These are phyloP conservation scores for Andrena fulva DNA, from an alignment of 2,888 invertebrate genomes.

Conservation along the genomic window DNA sequence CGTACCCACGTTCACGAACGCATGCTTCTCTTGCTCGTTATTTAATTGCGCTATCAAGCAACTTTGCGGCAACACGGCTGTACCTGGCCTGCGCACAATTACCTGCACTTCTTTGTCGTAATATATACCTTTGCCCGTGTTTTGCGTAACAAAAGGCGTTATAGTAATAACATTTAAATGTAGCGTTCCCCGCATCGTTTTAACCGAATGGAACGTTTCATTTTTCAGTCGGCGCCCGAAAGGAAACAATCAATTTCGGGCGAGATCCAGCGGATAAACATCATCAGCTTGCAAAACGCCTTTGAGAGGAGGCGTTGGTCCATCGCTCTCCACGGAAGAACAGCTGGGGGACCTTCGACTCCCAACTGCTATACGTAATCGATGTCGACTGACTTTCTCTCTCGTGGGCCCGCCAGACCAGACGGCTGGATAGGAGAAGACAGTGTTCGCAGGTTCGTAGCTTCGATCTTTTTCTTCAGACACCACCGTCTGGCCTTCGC, in stretches of 20 bases:
- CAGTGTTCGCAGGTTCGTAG: slow-evolving; percentile 32
- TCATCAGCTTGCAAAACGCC: slow-evolving; percentile 52
- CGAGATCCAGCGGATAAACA: slow-evolving; percentile 45
- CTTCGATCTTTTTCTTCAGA: slow-evolving; percentile 30
- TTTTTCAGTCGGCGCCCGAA: slow-evolving; percentile 22
- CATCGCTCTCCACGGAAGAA: slow-evolving; percentile 69
- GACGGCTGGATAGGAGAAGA: slow-evolving; percentile 47
- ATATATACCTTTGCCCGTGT: neutral
- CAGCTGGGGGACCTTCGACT: slow-evolving; percentile 74
- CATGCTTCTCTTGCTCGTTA: too few relatives aligned
- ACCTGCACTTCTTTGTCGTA: neutral
- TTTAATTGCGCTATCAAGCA: neutral
- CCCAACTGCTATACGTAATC: slow-evolving; percentile 73
- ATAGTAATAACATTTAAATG: neutral
- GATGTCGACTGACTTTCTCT: slow-evolving; percentile 74
- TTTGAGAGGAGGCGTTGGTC: slow-evolving; percentile 70
- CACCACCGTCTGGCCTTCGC: slow-evolving; percentile 3
- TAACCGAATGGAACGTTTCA: slow-evolving; percentile 15
- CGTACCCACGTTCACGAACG: too few relatives aligned
- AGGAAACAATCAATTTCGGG: slow-evolving; percentile 53
- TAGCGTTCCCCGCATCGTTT: neutral
- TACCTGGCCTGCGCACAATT: too few relatives aligned
- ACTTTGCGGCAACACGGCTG: neutral
- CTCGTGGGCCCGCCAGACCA: slow-evolving; percentile 53
- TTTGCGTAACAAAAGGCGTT: slow-evolving; percentile 8